Conservation (phyloP, 2,797 vertebrate genomes). For the Alectoris magna region DNA sequence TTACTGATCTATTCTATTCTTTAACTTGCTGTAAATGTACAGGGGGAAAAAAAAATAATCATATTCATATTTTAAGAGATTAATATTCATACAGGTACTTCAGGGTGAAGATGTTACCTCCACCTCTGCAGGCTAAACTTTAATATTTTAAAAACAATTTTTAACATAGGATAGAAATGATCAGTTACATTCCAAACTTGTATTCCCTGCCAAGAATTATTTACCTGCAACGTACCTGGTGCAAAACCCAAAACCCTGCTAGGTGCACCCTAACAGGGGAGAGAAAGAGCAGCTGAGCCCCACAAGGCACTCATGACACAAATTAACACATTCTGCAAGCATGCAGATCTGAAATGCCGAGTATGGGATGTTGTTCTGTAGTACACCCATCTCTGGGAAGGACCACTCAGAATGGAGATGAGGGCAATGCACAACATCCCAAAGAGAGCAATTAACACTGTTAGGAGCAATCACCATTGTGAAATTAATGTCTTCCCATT, state of each 20-base stretch:
- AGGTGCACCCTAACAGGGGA: too few relatives aligned
- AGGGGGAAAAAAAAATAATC: not conserved
- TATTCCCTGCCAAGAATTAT: not conserved
- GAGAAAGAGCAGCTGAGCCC: accelerated
- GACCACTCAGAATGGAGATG: too few relatives aligned
- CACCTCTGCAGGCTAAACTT: not conserved
- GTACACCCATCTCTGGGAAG: not conserved
- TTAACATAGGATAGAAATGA: not conserved
- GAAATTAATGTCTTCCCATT: not conserved
- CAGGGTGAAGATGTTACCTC: not conserved
- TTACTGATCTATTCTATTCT: not conserved
- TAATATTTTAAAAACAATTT: not conserved
- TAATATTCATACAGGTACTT: not conserved
- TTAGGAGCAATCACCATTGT: not conserved
- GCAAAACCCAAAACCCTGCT: not conserved
- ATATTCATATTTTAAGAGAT: not conserved
- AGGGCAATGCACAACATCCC: not conserved
- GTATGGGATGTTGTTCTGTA: too few relatives aligned
- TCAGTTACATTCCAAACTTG: not conserved
- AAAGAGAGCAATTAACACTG: not conserved
- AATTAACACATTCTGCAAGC: not conserved
- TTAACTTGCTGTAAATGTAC: not conserved
- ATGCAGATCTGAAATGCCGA: not conserved
- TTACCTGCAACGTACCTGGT: accelerated
- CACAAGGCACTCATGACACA: accelerated